Percentiles rank a stretch among this genome's conserved stretches.
Conservation (phyloP, 2,888 invertebrate genomes). For the Polydesmus complanatus region DNA sequence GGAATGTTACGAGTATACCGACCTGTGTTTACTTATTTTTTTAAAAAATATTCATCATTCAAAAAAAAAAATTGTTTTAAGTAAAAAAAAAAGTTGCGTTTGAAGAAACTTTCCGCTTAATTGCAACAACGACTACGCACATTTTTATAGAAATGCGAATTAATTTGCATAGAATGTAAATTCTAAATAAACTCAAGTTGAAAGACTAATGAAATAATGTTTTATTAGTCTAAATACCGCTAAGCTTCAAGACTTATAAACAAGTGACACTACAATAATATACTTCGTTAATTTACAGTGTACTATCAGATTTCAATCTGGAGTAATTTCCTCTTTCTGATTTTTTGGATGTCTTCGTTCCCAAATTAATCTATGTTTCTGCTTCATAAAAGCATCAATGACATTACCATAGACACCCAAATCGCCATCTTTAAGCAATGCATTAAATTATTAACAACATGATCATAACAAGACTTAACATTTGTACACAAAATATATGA, state of each 20-base stretch:
- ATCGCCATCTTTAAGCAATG: constrained; percentile 65
- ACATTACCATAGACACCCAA: constrained; percentile 61
- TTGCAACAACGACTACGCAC: too few relatives aligned
- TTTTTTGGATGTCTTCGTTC: constrained; percentile 63
- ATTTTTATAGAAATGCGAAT: too few relatives aligned
- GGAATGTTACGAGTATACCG: background rate
- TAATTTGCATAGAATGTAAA: too few relatives aligned
- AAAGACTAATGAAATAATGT: too few relatives aligned
- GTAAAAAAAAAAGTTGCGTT: too few relatives aligned
- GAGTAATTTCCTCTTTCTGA: background rate
- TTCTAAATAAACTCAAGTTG: too few relatives aligned
- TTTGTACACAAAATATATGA: too few relatives aligned
- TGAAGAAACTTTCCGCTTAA: too few relatives aligned
- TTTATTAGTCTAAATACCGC: background rate
- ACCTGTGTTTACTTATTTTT: background rate
- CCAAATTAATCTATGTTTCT: constrained; percentile 96
- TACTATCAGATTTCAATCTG: background rate
- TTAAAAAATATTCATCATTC: too few relatives aligned
- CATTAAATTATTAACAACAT: too few relatives aligned
- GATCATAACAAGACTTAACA: too few relatives aligned
- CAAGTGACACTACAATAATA: background rate
- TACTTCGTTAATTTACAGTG: background rate
- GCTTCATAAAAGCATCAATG: constrained; percentile 77
- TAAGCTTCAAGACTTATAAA: background rate
- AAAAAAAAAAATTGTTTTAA: too few relatives aligned